These are phyloP conservation scores for Charaxes varanes DNA, from an alignment of 1,140 invertebrate species.

Conservation along the genomic window DNA sequence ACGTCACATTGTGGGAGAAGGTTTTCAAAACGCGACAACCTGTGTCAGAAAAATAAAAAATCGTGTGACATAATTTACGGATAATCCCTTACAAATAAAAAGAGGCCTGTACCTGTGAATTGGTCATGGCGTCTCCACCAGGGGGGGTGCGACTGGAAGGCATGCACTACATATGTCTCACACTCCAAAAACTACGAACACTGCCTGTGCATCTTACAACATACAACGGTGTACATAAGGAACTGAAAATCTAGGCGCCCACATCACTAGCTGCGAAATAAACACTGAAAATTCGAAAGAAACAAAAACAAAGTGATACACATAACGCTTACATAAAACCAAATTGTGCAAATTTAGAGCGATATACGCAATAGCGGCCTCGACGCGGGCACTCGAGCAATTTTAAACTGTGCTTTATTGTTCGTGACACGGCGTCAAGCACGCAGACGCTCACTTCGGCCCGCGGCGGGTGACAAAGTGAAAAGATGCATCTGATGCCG, in stretches of 20 bases:
- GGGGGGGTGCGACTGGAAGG: constrained; percentile 53
- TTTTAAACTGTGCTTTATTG: constrained; percentile 43
- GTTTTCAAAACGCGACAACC: not conserved
- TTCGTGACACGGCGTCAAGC: constrained; percentile 32
- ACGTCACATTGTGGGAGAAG: too few species aligned
- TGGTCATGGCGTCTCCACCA: constrained; percentile 64
- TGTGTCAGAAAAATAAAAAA: constrained; percentile 15
- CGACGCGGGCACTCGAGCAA: constrained; percentile 24
- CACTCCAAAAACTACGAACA: constrained; percentile 55
- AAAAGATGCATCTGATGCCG: constrained; percentile 52
- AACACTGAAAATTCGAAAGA: constrained; percentile 65
- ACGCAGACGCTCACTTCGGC: constrained; percentile 45
- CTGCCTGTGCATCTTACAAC: constrained; percentile 63
- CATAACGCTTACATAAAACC: constrained; percentile 22
- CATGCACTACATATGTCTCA: constrained; percentile 68
- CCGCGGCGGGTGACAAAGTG: constrained; percentile 62
- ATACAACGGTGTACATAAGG: constrained; percentile 53
- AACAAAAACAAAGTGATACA: constrained; percentile 48
- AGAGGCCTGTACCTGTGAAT: constrained; percentile 62
- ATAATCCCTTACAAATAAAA: too few species aligned
- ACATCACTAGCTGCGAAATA: constrained; percentile 63
- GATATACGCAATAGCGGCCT: constrained; percentile 27
- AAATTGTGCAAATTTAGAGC: constrained; percentile 41
- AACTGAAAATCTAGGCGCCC: constrained; percentile 56
- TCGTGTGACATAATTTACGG: too few species aligned